phyloP scores from a whole-genome alignment of 2,113 vertebrate genomes.

The Sturnira hondurensis region DNA sequence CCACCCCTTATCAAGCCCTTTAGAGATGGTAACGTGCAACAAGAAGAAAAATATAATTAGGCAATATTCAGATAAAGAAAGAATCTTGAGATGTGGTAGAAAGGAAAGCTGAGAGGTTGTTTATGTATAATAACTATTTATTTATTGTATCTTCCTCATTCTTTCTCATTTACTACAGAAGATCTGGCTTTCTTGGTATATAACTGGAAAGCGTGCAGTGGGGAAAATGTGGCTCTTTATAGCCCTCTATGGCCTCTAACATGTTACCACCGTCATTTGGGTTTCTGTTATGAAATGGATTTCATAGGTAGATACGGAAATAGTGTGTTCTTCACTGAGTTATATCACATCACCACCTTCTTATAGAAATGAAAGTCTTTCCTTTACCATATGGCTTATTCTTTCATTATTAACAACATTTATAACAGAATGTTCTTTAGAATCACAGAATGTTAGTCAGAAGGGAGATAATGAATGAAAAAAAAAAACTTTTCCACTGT shows the following conservation, averaged over 20 bases:
- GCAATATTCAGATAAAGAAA: not conserved
- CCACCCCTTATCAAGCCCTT: not conserved
- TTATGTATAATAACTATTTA: accelerated
- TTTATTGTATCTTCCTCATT: not conserved
- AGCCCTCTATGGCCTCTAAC: not conserved
- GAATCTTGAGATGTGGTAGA: not conserved
- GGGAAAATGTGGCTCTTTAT: not conserved
- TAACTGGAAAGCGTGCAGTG: not conserved
- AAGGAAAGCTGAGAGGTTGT: not conserved
- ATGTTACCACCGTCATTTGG: not conserved
- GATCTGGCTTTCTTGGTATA: not conserved
- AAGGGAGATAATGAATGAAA: not conserved
- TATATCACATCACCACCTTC: not conserved
- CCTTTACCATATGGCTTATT: not conserved
- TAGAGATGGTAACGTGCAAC: not conserved
- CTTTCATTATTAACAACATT: not conserved
- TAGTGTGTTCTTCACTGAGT: not conserved
- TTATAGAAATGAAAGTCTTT: not conserved
- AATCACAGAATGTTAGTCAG: not conserved
- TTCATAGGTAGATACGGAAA: not conserved
- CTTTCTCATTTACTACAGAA: not conserved
- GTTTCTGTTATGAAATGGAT: not conserved
- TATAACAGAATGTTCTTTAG: not conserved
- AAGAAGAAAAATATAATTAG: not conserved
- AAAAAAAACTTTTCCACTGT: not conserved